A percentile compares a stretch with the other conserved stretches of the same genome.
These are phyloP conservation scores for Echeneis naucrates DNA, from an alignment of 2,797 vertebrate species.

Conservation along the genomic window DNA sequence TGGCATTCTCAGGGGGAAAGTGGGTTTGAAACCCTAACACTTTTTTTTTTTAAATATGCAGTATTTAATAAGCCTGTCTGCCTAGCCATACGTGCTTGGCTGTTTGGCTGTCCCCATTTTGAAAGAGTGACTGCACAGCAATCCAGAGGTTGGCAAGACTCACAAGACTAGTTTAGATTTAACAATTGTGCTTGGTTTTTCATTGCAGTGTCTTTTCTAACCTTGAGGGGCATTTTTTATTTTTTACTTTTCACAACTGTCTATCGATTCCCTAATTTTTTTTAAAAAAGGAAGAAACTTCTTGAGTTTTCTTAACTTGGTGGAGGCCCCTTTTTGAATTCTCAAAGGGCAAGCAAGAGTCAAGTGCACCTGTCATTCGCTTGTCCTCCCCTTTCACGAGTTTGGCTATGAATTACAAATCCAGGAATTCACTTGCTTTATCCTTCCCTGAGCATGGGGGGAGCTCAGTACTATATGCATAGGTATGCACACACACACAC, in stretches of 20 bases:
- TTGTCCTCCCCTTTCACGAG: slow-evolving; percentile 68
- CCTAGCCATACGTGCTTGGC: slow-evolving; percentile 54
- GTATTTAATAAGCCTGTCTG: slow-evolving; percentile 71
- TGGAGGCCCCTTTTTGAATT: slow-evolving; percentile 45
- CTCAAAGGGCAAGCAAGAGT: slow-evolving; percentile 43
- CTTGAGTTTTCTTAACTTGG: slow-evolving; percentile 36
- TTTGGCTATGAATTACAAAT: slow-evolving; percentile 76
- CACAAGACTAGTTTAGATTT: slow-evolving; percentile 63
- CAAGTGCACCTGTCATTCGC: slow-evolving; percentile 68
- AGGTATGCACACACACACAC: slow-evolving; percentile 16
- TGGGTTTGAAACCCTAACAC: slow-evolving; percentile 46
- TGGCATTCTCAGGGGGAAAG: slow-evolving; percentile 14
- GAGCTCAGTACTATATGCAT: slow-evolving; percentile 12
- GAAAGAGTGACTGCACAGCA: slow-evolving; percentile 39
- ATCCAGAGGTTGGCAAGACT: slow-evolving; percentile 29
- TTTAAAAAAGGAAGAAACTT: slow-evolving; percentile 54
- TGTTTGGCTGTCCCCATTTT: slow-evolving; percentile 47
- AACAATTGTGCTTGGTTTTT: slow-evolving; percentile 53
- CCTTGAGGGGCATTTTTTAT: slow-evolving; percentile 45
- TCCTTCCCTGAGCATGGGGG: slow-evolving; percentile 42
- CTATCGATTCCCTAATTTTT: slow-evolving; percentile 35
- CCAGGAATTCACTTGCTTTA: slow-evolving; percentile 56
- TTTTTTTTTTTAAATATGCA: slow-evolving; percentile 25
- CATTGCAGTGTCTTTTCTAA: slow-evolving; percentile 53
- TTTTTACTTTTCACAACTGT: slow-evolving; percentile 10